Percentiles rank a stretch among this genome's conserved stretches.
phyloP scores from a whole-genome alignment of 2,113 vertebrate species.

The Tetrax tetrax region DNA sequence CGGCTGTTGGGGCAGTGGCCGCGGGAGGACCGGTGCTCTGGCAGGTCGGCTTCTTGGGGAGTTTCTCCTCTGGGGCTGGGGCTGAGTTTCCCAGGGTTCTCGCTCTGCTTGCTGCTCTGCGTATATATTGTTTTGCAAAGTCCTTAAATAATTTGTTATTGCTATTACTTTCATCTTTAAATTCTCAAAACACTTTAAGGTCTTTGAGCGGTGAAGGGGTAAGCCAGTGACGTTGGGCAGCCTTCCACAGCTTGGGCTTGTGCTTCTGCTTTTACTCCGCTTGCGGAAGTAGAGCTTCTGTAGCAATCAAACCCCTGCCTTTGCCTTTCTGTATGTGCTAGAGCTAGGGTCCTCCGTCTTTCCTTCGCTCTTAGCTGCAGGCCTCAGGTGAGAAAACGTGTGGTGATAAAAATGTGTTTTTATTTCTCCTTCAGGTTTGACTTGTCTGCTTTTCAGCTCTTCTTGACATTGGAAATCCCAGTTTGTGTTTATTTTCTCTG shows the following conservation, averaged over 20 bases:
- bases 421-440: constrained; percentile 62
- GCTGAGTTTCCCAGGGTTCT: neutral
- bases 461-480: constrained; percentile 47
- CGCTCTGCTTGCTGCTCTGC: neutral
- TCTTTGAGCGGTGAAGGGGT: neutral
- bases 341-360: neutral
- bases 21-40: fast-evolving
- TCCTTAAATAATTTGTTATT: neutral
- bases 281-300: neutral
- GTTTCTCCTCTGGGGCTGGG: neutral
- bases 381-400: neutral
- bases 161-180: neutral
- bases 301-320: neutral
- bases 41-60: neutral
- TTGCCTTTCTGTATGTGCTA: neutral
- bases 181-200: neutral
- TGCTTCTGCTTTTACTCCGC: constrained; percentile 14
- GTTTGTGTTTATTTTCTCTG: constrained; percentile 57
- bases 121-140: neutral
- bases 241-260: neutral
- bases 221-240: neutral
- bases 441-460: constrained; percentile 63
- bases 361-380: neutral
- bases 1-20: fast-evolving
- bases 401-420: constrained; percentile 42